Base-by-base conservation (phyloP, 2,113 vertebrate species). In the Girardinichthys multiradiatus region DNA sequence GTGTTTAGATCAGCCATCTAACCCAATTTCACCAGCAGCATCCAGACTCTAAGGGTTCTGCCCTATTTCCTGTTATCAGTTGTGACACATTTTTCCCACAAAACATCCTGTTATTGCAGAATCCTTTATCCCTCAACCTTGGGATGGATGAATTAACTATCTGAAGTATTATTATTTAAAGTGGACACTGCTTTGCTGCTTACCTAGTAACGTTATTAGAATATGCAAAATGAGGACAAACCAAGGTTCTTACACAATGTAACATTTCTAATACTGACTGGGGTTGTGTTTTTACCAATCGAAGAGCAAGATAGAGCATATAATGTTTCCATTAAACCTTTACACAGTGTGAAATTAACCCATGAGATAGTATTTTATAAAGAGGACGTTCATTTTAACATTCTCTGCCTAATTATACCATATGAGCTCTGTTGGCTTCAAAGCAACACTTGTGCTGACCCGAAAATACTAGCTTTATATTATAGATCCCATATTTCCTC, bases 331-430 rank as follows among this genome's bases (percentile, higher is more conserved):
- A 30, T 35, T 64, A 63, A 72, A 63, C 42, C n/a, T 39, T 64
- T 57, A 28, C 15, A 15, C 48, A 24, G 26, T 51, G 4, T 24
- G 26, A n/a, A 33, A 31, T 33, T 33, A 48, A 71, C 15, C 35
- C 29, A 6, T 11, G 21, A 29, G 26, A 9, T 21, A 39, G 15
- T 26, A 28, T 57, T 64, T 62, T 51, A 63, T 33, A 42, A 48
- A 26, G 58, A 62, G 28, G 27, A 29, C n/a, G 29, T 71, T 30
- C 17, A 39, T 59, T 59, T 59, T 29, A 68, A 59, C 31, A 14
- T 28, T 64, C 37, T 26, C 30, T 63, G n/a, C 27, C 35, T 35
- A 31, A 65, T 74, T 65, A 77, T 45, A 19, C 17, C 30, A 13
- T 60, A 61, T 78, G 58, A 21, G 19, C 65, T 26, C 26, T 57